Evolutionary conservation across 2,113 vertebrate species (phyloP), one percentile per base, ranked within the genome.

Genomic region (Saguinus midas): DNA sequence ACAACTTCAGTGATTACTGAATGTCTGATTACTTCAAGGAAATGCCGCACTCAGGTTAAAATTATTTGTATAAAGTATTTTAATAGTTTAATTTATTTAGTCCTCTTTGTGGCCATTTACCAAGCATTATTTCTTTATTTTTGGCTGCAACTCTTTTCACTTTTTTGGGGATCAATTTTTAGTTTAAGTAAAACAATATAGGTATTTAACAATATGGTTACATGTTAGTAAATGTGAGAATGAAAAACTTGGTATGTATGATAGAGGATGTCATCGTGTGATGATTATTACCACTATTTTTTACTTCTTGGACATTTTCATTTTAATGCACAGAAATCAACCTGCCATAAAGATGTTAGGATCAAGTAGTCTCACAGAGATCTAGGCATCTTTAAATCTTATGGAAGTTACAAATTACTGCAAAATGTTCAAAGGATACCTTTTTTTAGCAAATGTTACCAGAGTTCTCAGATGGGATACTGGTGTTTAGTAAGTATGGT

Each of bases 1-100:
- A 99, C 99, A 80, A 99, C 98, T 95, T 99, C 99, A 96, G 98
- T 99, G 98, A 99, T 99, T 98, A 99, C 99, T 79, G 99, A 99
- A 99, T 99, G 98, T 97, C 95, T 98, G 81, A 98, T 99, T 98
- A 98, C 94, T 97, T 98, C 98, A 92, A 98, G 97, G 98, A 98
- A 98, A 97, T 98, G 97, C 98, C 98, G 93, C 95, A 96, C 97
- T 98, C 98, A 99, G 99, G 99, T 99, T 98, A 97, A 98, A 78
- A 97, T 96, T 85, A 98, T 96, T 98, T 97, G 27, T 84, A 91
- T 88, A 73, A 95, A 98, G 86, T 97, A 86, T 94, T 94, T 98
- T 98, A 97, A 94, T 96, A 95, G 58, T 97, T 98, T 97, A 70
- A 95, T 97, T 97, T 96, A 91, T 97, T 93, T 98, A 93, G 97